Conservation (phyloP, 2,797 vertebrate genomes). For the Etheostoma perlongum region DNA sequence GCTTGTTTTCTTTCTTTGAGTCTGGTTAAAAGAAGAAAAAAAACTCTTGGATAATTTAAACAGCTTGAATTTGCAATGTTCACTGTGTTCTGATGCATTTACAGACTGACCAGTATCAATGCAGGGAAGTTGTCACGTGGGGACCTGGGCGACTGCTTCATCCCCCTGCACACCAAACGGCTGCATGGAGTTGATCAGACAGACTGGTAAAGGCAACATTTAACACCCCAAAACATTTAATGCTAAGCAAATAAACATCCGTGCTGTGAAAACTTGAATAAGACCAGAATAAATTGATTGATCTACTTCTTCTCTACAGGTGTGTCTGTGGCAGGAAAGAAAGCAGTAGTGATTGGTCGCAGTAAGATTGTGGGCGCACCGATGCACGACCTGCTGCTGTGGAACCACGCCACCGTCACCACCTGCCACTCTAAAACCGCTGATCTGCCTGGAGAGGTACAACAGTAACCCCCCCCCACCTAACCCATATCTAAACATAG, state of each 20-base stretch:
- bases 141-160: slow-evolving; percentile 93
- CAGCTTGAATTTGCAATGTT: not conserved
- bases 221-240: not conserved
- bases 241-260: not conserved
- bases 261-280: not conserved
- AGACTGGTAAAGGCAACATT: slow-evolving; percentile 86
- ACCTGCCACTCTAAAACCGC: slow-evolving; percentile 96
- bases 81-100: slow-evolving; percentile 1
- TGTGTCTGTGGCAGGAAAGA: slow-evolving; percentile 91
- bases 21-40: not conserved
- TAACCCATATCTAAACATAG: not conserved
- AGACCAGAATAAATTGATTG: not conserved
- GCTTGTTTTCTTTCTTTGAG: not conserved
- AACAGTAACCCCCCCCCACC: not conserved
- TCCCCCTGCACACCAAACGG: slow-evolving; percentile 98
- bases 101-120: slow-evolving; percentile 93
- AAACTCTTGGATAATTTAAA: not conserved
- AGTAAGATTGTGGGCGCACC: slow-evolving; percentile 98
- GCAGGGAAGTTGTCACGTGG: slow-evolving; percentile 97
- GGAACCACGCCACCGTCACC: slow-evolving; percentile 96
- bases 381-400: slow-evolving; percentile 97
- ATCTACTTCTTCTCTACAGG: slow-evolving; percentile 77
- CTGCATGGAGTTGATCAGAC: slow-evolving; percentile 96
- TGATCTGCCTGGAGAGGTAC: slow-evolving; percentile 91
- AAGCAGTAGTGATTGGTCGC: slow-evolving; percentile 94